Percentiles rank a stretch among this genome's conserved stretches.
Conservation (phyloP, 2,888 invertebrate species). For the Apotomis capreana region DNA sequence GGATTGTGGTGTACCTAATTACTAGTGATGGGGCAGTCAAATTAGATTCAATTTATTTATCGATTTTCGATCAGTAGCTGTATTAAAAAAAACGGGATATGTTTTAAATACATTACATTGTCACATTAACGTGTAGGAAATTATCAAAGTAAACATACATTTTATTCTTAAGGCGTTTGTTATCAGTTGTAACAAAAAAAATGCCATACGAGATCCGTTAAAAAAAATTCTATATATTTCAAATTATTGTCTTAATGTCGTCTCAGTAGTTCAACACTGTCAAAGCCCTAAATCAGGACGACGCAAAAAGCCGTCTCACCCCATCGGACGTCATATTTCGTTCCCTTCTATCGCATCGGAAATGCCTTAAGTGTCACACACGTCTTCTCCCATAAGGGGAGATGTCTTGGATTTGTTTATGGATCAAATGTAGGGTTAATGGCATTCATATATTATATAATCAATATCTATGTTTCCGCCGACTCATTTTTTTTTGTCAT, state of each 20-base stretch:
- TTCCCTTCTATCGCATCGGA: slow-evolving; percentile 33
- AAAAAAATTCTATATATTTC: neutral
- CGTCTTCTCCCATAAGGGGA: slow-evolving; percentile 40
- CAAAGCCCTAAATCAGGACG: slow-evolving; percentile 32
- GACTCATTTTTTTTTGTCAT: no score
- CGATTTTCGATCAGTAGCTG: neutral
- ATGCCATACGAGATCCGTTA: no score
- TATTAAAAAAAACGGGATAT: neutral
- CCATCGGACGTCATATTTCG: slow-evolving; percentile 36
- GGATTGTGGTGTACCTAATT: slow-evolving; percentile 5
- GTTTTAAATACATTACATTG: no score
- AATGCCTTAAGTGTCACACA: slow-evolving; percentile 36
- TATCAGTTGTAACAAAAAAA: no score
- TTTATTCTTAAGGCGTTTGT: no score
- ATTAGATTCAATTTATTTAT: slow-evolving; percentile 18
- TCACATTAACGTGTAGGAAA: no score
- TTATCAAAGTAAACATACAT: no score
- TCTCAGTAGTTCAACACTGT: slow-evolving; percentile 7
- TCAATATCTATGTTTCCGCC: neutral
- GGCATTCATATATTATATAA: slow-evolving; percentile 2
- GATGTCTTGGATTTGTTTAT: slow-evolving; percentile 14
- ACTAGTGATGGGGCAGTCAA: slow-evolving; percentile 26
- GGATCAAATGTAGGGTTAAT: slow-evolving; percentile 29
- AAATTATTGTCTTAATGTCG: neutral
- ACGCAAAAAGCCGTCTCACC: slow-evolving; percentile 29